These are phyloP conservation scores for Cyaniris semiargus DNA, from an alignment of 2,888 invertebrate genomes.

Conservation along the genomic window DNA sequence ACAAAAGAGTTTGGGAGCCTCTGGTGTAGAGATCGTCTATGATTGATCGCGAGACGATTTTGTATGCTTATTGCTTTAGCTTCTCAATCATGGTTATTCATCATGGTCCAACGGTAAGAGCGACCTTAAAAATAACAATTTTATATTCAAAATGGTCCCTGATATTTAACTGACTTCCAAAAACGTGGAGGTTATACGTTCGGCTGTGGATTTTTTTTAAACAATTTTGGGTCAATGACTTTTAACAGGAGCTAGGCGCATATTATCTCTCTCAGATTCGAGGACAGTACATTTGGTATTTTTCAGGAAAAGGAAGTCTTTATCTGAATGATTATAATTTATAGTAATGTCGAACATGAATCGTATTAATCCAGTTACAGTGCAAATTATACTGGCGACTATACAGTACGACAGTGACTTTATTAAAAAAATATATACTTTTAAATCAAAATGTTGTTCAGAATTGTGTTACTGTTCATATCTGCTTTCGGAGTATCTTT, in stretches of 20 bases:
- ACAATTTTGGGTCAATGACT: neutral
- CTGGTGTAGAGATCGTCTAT: too few relatives aligned
- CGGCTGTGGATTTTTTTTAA: neutral
- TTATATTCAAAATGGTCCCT: too few relatives aligned
- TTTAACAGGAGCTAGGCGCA: neutral
- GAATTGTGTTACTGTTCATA: neutral
- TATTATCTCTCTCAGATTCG: neutral
- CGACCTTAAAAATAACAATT: too few relatives aligned
- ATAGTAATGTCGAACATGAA: neutral
- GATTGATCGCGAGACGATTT: too few relatives aligned
- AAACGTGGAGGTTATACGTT: too few relatives aligned
- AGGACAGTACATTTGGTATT: neutral
- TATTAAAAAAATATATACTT: neutral
- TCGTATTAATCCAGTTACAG: neutral
- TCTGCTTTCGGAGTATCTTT: neutral
- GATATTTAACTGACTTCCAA: too few relatives aligned
- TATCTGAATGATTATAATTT: neutral
- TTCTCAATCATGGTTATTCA: too few relatives aligned
- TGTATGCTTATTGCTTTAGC: too few relatives aligned
- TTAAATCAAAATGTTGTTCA: neutral
- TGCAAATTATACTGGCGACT: neutral
- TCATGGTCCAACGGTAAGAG: too few relatives aligned
- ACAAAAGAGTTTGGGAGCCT: too few relatives aligned
- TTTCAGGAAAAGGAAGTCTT: neutral
- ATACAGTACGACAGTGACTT: neutral